Evolutionary conservation across 2,888 invertebrate genomes (phyloP), one percentile per base, ranked within the genome.

Genomic region (Phanerotoma sp.): DNA sequence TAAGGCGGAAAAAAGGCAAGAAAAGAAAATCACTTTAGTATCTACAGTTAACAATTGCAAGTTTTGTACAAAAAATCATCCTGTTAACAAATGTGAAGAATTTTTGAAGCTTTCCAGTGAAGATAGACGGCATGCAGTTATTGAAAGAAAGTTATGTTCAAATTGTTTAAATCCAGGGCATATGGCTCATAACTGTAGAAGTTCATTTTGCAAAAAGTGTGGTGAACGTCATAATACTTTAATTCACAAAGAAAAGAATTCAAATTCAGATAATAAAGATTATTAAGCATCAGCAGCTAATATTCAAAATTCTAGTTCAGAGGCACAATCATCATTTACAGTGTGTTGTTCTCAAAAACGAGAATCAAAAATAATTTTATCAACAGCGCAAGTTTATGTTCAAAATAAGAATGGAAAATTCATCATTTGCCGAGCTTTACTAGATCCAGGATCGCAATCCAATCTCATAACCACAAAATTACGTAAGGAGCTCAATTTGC

Each of bases 101-200:
- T 21, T 58, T 13, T 30, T 42, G 30, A 52, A 55, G 21, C 52
- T 57, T 6, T 32, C 37, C 1, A 5, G 9, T 2, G 37, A 37
- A 16, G 37, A 37, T 4, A 37, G 37, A 11, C 1, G 37, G 15
- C 15, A 3, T 2, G n/a, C 15, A 16, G 46, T 38, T 18, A 44
- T 45, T n/a, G 28, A 52, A 37, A 32, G 21, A 41, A 38, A 54
- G 30, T 35, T 62, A 25, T 65, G 61, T 35, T 25, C 52, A 11
- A 64, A 64, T 49, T 64, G 63, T 48, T 55, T 62, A 5, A 54
- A 21, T 16, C 11, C 50, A 18, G 58, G 57, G n/a, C 63, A 63
- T 48, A 42, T 47, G 22, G 32, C 44, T 4, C 46, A 41, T 16
- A 41, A 59, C 10, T 65, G 67, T 46, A 53, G 20, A 18, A 54